These are phyloP conservation scores for Yponomeuta cagnagella DNA, from an alignment of 2,888 invertebrate genomes.

Conservation along the genomic window DNA sequence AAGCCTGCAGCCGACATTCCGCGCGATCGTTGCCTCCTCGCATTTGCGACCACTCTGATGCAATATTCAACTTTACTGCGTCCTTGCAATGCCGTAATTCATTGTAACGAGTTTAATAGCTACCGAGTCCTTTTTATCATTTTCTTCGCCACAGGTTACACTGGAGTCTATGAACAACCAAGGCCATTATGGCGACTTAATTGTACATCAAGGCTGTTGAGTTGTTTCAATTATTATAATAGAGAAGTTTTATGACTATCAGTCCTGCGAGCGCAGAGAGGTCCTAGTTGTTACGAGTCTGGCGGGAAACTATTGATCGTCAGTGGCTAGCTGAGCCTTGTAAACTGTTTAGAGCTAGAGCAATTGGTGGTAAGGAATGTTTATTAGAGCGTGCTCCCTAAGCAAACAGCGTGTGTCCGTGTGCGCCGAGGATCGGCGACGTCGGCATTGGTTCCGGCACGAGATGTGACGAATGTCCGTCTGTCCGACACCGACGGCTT, in stretches of 20 bases:
- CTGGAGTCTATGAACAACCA: conserved; percentile 39
- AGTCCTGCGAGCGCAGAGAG: conserved; percentile 7
- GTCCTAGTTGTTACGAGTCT: neutral
- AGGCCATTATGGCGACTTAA: conserved; percentile 62
- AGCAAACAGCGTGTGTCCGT: neutral
- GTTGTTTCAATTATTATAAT: conserved; percentile 40
- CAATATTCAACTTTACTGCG: conserved; percentile 75
- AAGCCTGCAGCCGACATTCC: conserved; percentile 54
- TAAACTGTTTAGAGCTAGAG: conserved; percentile 6
- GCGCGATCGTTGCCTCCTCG: conserved; percentile 66
- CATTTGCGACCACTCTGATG: conserved; percentile 65
- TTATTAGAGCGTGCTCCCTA: conserved; percentile 6
- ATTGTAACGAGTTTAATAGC: conserved; percentile 68
- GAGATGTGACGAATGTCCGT: conserved; percentile 7
- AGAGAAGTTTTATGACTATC: conserved; percentile 15
- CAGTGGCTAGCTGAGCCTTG: neutral
- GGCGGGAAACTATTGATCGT: neutral
- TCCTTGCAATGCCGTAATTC: conserved; percentile 76
- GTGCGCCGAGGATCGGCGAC: conserved; percentile 1
- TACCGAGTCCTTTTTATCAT: conserved; percentile 61
- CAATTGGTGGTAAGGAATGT: neutral
- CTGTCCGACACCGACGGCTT: neutral
- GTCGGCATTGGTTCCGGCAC: conserved; percentile 2
- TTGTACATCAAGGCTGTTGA: conserved; percentile 45
- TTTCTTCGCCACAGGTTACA: conserved; percentile 51